Percentiles rank a stretch among this genome's conserved stretches.
Conservation (phyloP, 2,797 vertebrate species). For the Pangasius krempfi region DNA sequence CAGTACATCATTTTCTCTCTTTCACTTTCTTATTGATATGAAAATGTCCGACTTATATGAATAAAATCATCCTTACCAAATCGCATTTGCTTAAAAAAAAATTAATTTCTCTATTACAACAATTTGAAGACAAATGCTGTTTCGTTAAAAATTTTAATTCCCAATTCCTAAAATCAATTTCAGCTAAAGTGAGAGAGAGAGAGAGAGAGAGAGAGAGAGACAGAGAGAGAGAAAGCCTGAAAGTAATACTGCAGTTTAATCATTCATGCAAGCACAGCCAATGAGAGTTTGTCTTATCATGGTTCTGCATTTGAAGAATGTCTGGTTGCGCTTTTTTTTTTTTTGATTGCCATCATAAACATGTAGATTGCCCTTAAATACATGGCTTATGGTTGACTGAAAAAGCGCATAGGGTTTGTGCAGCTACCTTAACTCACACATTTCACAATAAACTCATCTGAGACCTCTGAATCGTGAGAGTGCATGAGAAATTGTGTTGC, state of each 20-base stretch:
- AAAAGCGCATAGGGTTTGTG: conserved; percentile 63
- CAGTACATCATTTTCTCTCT: conserved; percentile 53
- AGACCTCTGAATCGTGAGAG: not conserved
- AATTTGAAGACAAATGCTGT: conserved; percentile 40
- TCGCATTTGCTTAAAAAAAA: conserved; percentile 36
- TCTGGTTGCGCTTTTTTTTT: conserved; percentile 12
- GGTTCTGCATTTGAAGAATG: conserved; percentile 30
- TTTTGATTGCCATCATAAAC: conserved; percentile 57
- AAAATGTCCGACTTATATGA: not conserved
- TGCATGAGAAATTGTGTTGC: conserved; percentile 28
- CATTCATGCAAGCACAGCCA: conserved; percentile 49
- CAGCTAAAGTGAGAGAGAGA: conserved; percentile 46
- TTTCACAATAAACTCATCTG: not conserved
- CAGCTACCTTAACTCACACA: conserved; percentile 43
- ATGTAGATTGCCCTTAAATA: conserved; percentile 68
- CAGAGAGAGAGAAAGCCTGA: conserved; percentile 48
- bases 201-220: conserved; percentile 30
- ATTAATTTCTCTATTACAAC: not conserved
- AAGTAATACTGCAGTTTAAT: conserved; percentile 43
- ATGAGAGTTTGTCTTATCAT: conserved; percentile 30
- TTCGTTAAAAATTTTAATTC: conserved; percentile 13
- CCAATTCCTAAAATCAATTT: conserved; percentile 32
- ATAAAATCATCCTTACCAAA: conserved; percentile 37
- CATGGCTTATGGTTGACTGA: conserved; percentile 70
- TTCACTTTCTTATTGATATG: conserved; percentile 39